Evolutionary conservation across 2,113 vertebrate genomes (phyloP).

Genomic region (Pelmatolapia mariae): DNA sequence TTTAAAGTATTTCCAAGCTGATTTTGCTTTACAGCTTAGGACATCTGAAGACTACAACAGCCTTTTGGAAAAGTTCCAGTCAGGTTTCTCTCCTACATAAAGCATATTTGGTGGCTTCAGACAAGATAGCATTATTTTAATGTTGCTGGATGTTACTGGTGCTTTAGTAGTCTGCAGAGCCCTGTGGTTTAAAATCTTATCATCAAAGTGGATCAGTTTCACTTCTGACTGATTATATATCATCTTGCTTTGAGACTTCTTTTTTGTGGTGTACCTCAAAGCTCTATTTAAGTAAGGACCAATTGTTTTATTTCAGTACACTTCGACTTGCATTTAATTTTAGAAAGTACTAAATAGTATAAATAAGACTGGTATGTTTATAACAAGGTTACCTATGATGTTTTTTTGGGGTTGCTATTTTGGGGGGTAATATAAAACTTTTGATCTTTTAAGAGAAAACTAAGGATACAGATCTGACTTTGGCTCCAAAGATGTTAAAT

Average conservation of each 20-base stretch:
- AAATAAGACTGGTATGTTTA: not conserved
- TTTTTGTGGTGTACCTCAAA: not conserved
- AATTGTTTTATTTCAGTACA: not conserved
- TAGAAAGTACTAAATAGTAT: not conserved
- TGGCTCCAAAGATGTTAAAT: not conserved
- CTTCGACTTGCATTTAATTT: rapidly evolving
- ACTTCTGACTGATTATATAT: not conserved
- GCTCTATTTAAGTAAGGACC: not conserved
- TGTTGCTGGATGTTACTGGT: not conserved
- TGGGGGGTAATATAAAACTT: not conserved
- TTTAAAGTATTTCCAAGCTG: not conserved
- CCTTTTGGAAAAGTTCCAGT: not conserved
- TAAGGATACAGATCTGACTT: not conserved
- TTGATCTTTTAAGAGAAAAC: not conserved
- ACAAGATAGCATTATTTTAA: not conserved
- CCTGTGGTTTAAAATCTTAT: not conserved
- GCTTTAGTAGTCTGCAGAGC: not conserved
- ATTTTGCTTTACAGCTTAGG: not conserved
- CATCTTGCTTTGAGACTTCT: not conserved
- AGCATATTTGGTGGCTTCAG: not conserved
- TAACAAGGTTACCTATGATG: not conserved
- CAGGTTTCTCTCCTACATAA: rapidly evolving
- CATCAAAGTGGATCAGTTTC: not conserved
- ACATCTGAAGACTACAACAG: not conserved
- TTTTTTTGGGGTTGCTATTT: not conserved